These are phyloP conservation scores for Aphidius gifuensis DNA, from an alignment of 1,140 invertebrate species.

Conservation along the genomic window DNA sequence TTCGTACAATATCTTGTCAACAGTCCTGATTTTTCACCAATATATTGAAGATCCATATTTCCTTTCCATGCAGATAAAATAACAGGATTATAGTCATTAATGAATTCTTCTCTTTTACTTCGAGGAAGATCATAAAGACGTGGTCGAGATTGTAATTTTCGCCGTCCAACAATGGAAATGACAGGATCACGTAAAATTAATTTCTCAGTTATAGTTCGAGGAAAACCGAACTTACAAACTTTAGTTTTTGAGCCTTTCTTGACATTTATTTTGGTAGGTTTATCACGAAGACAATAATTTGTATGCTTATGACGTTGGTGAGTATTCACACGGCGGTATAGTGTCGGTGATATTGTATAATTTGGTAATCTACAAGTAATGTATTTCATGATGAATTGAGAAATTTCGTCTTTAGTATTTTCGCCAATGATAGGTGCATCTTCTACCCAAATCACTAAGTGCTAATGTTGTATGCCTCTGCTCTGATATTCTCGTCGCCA, in stretches of 20 bases:
- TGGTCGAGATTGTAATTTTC: conserved; percentile 32
- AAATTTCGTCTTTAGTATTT: conserved; percentile 26
- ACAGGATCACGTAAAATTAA: conserved; percentile 30
- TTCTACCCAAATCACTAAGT: conserved; percentile 36
- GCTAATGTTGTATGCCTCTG: conserved; percentile 33
- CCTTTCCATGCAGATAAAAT: conserved; percentile 13
- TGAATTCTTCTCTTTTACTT: conserved; percentile 26
- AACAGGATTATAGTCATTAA: conserved; percentile 30
- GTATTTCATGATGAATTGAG: conserved; percentile 36
- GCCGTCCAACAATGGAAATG: conserved; percentile 31
- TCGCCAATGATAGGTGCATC: conserved; percentile 28
- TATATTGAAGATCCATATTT: conserved; percentile 32
- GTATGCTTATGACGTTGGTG: conserved; percentile 27
- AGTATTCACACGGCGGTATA: conserved; percentile 24
- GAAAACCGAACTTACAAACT: conserved; percentile 36
- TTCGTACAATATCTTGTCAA: conserved; percentile 31
- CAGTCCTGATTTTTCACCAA: conserved; percentile 27
- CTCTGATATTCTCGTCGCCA: conserved; percentile 35
- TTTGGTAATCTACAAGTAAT: conserved; percentile 32
- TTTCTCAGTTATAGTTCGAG: conserved; percentile 28
- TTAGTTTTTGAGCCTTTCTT: conserved; percentile 7
- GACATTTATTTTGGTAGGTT: conserved; percentile 1
- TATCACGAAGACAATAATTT: neutral
- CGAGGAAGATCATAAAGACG: conserved; percentile 39
- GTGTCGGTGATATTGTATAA: conserved; percentile 22